Evolutionary conservation across 2,888 invertebrate species (phyloP), one percentile per base, ranked within the genome.

Genomic region (Dryomyza anilis): DNA sequence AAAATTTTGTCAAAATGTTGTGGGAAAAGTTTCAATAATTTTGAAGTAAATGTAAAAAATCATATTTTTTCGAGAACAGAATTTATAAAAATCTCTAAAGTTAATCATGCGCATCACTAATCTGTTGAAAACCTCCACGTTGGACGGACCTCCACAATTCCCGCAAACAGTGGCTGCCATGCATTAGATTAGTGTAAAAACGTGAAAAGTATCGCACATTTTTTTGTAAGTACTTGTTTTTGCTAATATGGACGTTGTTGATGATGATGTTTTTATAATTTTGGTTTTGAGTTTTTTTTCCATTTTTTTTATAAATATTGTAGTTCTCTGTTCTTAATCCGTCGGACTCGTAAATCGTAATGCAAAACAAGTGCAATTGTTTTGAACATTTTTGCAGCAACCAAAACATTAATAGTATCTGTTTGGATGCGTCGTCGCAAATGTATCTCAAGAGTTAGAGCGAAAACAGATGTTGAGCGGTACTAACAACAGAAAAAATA

Each of bases 361-460:
- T 16, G 27, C 10, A 25, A 56, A 56, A 56, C 56, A 56, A 56
- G 43, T 43, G 27, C 27, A 56, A 36, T 16, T n/a, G 39, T 56
- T 56, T 39, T 39, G 21, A 4, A 10, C 10, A 12, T n/a, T 21
- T 46, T 46, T n/a, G 10, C 14, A 12, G 10, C 27, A 10, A 25
- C 50, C 23, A 23, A n/a, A 56, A 43, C 14, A 39, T 39, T 23
- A 56, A 21, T 10, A 50, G 25, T 25, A 25, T 50, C 12, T 14
- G 6, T 14, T 50, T 29, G 27, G 29, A n/a, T 52, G 8, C n/a
- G n/a, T 39, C n/a, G 12, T 39, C 39, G 39, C 39, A 39, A 39
- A 50, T 27, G 50, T 25, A 50, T 25, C 25, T 48, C 4, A 50
- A 50, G 27, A 39, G 39, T 39, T 39, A n/a, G 39, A 48, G 14